Conservation (phyloP, 2,797 vertebrate genomes). For the Rhinoraja longicauda region DNA sequence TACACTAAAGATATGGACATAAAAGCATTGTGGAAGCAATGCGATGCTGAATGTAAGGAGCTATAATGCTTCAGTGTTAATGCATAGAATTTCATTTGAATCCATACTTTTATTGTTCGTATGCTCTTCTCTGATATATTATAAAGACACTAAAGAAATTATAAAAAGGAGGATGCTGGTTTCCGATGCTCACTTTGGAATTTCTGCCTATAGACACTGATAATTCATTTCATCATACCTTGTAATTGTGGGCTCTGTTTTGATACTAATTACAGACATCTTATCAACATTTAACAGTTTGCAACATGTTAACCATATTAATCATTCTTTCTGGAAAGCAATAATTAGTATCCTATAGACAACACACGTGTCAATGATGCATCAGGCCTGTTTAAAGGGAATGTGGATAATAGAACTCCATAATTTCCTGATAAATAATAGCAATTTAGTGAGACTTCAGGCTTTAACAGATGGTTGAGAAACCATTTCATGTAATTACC, state of each 20-base stretch:
- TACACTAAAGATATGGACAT: conserved; percentile 3
- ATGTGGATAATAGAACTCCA: not conserved
- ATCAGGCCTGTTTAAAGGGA: not conserved
- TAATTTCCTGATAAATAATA: not conserved
- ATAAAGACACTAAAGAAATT: not conserved
- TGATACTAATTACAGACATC: not conserved
- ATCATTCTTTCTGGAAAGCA: not conserved
- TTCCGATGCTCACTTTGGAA: not conserved
- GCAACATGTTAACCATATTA: not conserved
- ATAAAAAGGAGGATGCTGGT: not conserved
- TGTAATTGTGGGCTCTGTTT: not conserved
- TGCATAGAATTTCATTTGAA: not conserved
- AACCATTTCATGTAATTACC: not conserved
- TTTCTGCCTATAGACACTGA: not conserved
- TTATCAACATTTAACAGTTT: not conserved
- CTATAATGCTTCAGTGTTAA: not conserved
- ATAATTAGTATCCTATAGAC: not conserved
- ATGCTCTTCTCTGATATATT: conserved; percentile 18
- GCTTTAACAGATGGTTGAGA: not conserved
- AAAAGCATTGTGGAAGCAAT: not conserved
- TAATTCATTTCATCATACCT: not conserved
- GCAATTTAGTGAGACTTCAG: not conserved
- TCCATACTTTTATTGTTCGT: not conserved
- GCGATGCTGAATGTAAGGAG: not conserved
- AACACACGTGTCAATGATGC: not conserved